Conservation (phyloP, 2,888 invertebrate genomes). For the Epinotia ramella region DNA sequence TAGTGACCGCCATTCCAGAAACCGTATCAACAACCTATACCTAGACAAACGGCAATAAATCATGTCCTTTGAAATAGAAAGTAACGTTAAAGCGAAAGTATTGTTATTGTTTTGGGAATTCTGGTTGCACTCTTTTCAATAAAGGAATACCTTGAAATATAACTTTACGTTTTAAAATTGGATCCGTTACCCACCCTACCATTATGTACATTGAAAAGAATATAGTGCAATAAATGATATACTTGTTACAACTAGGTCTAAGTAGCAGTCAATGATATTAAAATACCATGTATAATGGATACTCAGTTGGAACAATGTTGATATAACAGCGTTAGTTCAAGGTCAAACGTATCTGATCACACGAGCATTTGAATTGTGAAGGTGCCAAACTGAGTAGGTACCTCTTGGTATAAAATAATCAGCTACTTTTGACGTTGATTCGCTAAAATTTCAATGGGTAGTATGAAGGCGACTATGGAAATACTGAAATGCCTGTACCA, state of each 20-base stretch:
- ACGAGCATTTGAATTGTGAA: too few species aligned
- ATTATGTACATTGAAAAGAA: slow-evolving; percentile 8
- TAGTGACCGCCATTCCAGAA: slow-evolving; percentile 11
- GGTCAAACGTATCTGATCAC: too few species aligned
- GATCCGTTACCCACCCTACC: slow-evolving; percentile 24
- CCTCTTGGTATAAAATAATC: too few species aligned
- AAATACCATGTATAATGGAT: slow-evolving; percentile 11
- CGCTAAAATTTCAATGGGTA: too few species aligned
- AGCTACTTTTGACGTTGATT: too few species aligned
- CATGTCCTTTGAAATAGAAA: slow-evolving; percentile 60
- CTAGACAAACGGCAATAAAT: slow-evolving; percentile 52
- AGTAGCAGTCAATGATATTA: neutral
- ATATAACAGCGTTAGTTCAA: neutral
- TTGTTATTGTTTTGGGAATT: slow-evolving; percentile 50
- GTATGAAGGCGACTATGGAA: too few species aligned
- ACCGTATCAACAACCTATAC: slow-evolving; percentile 13
- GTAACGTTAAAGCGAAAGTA: slow-evolving; percentile 62
- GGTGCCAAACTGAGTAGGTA: too few species aligned
- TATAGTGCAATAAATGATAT: slow-evolving; percentile 14
- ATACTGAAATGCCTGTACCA: too few species aligned
- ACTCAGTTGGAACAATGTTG: neutral
- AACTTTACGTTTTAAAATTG: slow-evolving; percentile 36
- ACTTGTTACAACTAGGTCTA: neutral
- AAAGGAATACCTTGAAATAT: slow-evolving; percentile 49
- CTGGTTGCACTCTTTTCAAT: slow-evolving; percentile 28